A percentile compares a stretch with the other conserved stretches of the same genome.
These are phyloP conservation scores for Bellardia bayeri DNA, from an alignment of 2,888 invertebrate genomes.

Conservation along the genomic window DNA sequence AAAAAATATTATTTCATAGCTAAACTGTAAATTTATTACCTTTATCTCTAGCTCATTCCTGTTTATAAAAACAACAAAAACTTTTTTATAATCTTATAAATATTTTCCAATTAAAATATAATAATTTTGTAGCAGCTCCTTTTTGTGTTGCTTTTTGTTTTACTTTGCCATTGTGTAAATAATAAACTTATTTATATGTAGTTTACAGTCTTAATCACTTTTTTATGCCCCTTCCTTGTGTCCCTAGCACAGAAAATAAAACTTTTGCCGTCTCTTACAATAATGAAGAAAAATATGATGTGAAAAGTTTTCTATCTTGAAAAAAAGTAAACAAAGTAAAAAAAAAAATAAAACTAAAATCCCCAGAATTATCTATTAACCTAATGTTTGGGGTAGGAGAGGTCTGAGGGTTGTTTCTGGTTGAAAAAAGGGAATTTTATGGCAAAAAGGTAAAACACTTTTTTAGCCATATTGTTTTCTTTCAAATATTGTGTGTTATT, in stretches of 20 bases:
- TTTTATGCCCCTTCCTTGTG: not conserved
- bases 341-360: not conserved
- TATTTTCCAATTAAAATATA: constrained; percentile 20
- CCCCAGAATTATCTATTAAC: constrained; percentile 23
- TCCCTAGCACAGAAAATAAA: not conserved
- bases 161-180: constrained; percentile 7
- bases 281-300: constrained; percentile 28
- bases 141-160: not conserved
- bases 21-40: not conserved
- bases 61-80: not conserved
- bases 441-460: not conserved
- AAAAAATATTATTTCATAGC: not conserved
- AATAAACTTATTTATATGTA: constrained; percentile 50
- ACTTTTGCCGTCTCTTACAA: constrained; percentile 14
- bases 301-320: constrained; percentile 20
- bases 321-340: too few relatives aligned
- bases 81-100: not conserved
- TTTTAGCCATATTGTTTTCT: constrained; percentile 1
- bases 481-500: not conserved
- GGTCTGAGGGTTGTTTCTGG: too few relatives aligned
- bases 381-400: not conserved
- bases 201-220: constrained; percentile 27
- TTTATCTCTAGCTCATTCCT: not conserved
- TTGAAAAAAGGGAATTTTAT: too few relatives aligned
- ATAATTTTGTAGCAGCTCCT: not conserved